Conservation (phyloP, 1,140 invertebrate genomes). For the Trissolcus basalis region DNA sequence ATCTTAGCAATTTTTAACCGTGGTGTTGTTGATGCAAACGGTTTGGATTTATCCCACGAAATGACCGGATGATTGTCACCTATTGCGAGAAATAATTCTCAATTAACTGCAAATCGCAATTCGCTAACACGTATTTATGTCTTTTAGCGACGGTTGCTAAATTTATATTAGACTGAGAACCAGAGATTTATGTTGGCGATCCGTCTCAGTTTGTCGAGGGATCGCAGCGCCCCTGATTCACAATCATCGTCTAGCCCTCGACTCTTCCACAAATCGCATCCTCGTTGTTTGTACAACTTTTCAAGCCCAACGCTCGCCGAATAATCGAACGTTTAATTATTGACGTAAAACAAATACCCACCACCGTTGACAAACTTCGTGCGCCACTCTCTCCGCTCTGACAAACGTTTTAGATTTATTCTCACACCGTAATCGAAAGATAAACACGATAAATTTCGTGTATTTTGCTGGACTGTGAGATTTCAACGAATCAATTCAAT, state of each 20-base stretch:
- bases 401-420: conserved; percentile 14
- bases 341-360: conserved; percentile 13
- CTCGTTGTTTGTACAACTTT: conserved; percentile 52
- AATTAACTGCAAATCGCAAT: conserved; percentile 67
- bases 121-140: conserved; percentile 70
- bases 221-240: conserved; percentile 33
- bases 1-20: conserved; percentile 54
- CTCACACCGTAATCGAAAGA: neutral
- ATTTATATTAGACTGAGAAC: conserved; percentile 67
- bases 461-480: too few species aligned
- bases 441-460: too few species aligned
- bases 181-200: conserved; percentile 68
- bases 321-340: conserved; percentile 44
- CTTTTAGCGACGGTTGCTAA: conserved; percentile 53
- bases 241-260: conserved; percentile 38
- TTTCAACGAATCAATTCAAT: too few species aligned
- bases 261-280: conserved; percentile 45
- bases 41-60: conserved; percentile 39
- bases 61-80: conserved; percentile 23
- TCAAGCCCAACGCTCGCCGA: conserved; percentile 15
- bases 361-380: too few species aligned
- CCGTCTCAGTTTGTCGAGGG: conserved; percentile 66
- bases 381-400: neutral
- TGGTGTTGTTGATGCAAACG: conserved; percentile 32
- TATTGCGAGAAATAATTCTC: conserved; percentile 71